A percentile compares a stretch with the other conserved stretches of the same genome.
Evolutionary conservation across 2,797 vertebrate genomes (phyloP).

Genomic region (Champsocephalus esox): DNA sequence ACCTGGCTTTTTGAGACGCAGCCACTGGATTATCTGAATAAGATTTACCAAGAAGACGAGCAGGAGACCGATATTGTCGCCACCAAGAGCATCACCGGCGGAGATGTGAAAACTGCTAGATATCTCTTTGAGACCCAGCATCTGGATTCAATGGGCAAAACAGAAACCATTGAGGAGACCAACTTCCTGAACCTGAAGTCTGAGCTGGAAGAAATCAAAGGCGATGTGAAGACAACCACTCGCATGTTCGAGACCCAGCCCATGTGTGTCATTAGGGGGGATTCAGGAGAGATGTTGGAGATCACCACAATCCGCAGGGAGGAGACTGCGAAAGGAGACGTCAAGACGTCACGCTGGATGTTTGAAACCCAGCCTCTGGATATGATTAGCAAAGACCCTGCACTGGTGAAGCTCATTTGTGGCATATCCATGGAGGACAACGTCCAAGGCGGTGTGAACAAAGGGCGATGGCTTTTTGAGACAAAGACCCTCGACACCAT

Average conservation of each 20-base stretch:
- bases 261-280: constrained; percentile 89
- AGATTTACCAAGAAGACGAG: constrained; percentile 86
- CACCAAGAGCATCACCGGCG: constrained; percentile 85
- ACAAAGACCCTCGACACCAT: constrained; percentile 90
- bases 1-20: constrained; percentile 91
- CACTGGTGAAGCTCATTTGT: constrained; percentile 87
- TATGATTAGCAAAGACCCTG: constrained; percentile 88
- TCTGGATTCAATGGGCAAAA: constrained; percentile 86
- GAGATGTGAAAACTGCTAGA: constrained; percentile 90
- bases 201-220: constrained; percentile 91
- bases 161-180: constrained; percentile 87
- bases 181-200: constrained; percentile 89
- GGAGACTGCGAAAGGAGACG: constrained; percentile 89
- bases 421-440: constrained; percentile 90
- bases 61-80: constrained; percentile 62
- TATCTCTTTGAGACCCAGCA: constrained; percentile 92
- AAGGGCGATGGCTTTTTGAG: constrained; percentile 90
- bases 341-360: constrained; percentile 89
- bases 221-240: constrained; percentile 89
- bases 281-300: constrained; percentile 89
- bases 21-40: constrained; percentile 86
- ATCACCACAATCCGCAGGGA: constrained; percentile 90
- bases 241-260: constrained; percentile 90
- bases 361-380: constrained; percentile 91
- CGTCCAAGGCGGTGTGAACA: constrained; percentile 82